Evolutionary conservation across 2,888 invertebrate genomes (phyloP).

Genomic region (Crioceris asparagi): DNA sequence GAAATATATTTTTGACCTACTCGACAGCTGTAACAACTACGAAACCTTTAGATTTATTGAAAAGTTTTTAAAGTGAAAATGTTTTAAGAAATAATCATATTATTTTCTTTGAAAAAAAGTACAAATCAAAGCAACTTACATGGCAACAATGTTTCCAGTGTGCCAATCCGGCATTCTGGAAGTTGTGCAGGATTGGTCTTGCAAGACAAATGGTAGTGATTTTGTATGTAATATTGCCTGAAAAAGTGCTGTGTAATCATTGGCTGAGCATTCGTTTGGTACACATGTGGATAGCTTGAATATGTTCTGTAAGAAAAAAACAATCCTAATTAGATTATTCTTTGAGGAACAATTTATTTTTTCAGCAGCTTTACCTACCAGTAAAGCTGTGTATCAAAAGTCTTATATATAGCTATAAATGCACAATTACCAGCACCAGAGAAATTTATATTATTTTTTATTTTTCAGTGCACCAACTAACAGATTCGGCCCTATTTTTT

Average conservation of each 20-base stretch:
- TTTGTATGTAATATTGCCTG: background rate
- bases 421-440: too few relatives aligned
- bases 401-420: background rate
- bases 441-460: too few relatives aligned
- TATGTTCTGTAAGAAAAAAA: conserved; percentile 8
- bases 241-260: conserved; percentile 27
- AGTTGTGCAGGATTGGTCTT: conserved; percentile 13
- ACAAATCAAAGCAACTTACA: conserved; percentile 16
- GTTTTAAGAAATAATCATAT: too few relatives aligned
- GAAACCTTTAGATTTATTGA: too few relatives aligned
- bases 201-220: background rate
- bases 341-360: too few relatives aligned
- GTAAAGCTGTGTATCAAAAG: background rate
- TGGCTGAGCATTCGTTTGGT: conserved; percentile 28
- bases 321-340: too few relatives aligned
- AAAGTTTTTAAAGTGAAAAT: too few relatives aligned
- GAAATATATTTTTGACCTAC: too few relatives aligned
- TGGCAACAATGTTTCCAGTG: conserved; percentile 16
- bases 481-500: too few relatives aligned
- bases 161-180: conserved; percentile 15
- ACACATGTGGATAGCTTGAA: conserved; percentile 17
- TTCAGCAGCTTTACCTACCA: too few relatives aligned
- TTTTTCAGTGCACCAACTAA: too few relatives aligned
- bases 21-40: too few relatives aligned
- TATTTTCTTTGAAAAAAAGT: background rate